These are phyloP conservation scores for Thelaira solivaga DNA, from an alignment of 2,888 invertebrate species.

Conservation along the genomic window DNA sequence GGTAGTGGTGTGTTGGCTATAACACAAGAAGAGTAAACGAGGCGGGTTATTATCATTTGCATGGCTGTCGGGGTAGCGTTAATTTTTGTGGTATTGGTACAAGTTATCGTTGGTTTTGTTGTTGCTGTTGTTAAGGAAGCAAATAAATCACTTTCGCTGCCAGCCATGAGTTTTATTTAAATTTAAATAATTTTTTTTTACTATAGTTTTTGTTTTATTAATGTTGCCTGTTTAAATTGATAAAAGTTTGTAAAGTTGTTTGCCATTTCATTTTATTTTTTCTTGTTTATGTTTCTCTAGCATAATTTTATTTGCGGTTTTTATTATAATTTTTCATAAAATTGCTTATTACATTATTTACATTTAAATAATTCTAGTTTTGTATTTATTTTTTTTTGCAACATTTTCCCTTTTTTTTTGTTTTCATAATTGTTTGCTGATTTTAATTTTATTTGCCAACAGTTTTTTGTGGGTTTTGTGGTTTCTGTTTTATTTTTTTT, in stretches of 20 bases:
- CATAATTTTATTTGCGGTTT: slow-evolving; percentile 17
- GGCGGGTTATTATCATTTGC: slow-evolving; percentile 39
- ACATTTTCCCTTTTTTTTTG: slow-evolving; percentile 34
- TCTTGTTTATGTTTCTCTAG: neutral
- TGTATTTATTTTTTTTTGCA: slow-evolving; percentile 62
- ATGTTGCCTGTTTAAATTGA: neutral
- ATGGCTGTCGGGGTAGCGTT: neutral
- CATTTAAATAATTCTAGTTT: slow-evolving; percentile 70
- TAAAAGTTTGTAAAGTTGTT: neutral
- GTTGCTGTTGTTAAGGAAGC: neutral
- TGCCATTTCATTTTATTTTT: neutral
- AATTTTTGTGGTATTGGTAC: slow-evolving; percentile 35
- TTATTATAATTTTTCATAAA: slow-evolving; percentile 6
- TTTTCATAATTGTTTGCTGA: slow-evolving; percentile 58
- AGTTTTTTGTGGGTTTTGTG: slow-evolving; percentile 41
- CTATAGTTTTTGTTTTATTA: too few species aligned
- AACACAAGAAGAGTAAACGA: slow-evolving; percentile 25
- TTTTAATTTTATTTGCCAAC: slow-evolving; percentile 38
- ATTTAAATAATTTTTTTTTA: slow-evolving; percentile 1
- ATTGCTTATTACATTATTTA: slow-evolving; percentile 26
- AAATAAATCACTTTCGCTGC: slow-evolving; percentile 45
- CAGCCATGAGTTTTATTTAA: slow-evolving; percentile 39
- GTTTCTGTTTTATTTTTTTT: slow-evolving; percentile 26
- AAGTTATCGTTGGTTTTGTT: neutral
- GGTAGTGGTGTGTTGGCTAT: slow-evolving; percentile 6